Percentiles rank a stretch among this genome's conserved stretches.
Evolutionary conservation across 1,140 invertebrate genomes (phyloP).

Genomic region (Zaprionus camerounensis): DNA sequence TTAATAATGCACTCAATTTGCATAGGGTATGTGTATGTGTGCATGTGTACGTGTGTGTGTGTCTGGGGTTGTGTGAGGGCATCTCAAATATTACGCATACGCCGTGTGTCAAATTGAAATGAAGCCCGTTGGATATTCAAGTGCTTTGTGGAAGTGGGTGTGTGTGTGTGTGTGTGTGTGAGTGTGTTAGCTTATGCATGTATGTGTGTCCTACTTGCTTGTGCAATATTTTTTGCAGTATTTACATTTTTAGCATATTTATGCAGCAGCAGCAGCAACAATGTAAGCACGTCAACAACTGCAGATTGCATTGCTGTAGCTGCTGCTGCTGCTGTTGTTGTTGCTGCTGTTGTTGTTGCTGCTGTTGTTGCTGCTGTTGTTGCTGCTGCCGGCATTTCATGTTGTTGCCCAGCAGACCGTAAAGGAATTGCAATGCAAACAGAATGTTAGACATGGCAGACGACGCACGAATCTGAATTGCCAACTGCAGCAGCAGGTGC

Average conservation of each 20-base stretch:
- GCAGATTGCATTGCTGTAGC: constrained; percentile 28
- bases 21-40: constrained; percentile 15
- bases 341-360: background rate
- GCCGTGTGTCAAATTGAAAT: constrained; percentile 51
- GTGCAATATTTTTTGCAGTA: constrained; percentile 68
- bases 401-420: constrained; percentile 64
- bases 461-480: constrained; percentile 43
- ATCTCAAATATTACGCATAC: constrained; percentile 68
- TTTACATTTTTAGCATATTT: constrained; percentile 76
- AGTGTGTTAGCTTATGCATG: background rate
- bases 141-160: constrained; percentile 21
- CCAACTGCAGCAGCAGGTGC: constrained; percentile 36
- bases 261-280: constrained; percentile 58
- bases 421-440: constrained; percentile 75
- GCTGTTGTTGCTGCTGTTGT: constrained; percentile 18
- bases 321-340: constrained; percentile 14
- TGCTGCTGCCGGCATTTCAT: constrained; percentile 41
- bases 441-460: constrained; percentile 65
- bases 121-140: constrained; percentile 35
- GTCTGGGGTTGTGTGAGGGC: background rate
- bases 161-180: background rate
- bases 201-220: constrained; percentile 23
- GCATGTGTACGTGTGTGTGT: background rate
- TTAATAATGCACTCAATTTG: constrained; percentile 63
- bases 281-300: constrained; percentile 52